Conservation (phyloP, 23 tunicate genomes). For the Halocynthia aurantium region DNA sequence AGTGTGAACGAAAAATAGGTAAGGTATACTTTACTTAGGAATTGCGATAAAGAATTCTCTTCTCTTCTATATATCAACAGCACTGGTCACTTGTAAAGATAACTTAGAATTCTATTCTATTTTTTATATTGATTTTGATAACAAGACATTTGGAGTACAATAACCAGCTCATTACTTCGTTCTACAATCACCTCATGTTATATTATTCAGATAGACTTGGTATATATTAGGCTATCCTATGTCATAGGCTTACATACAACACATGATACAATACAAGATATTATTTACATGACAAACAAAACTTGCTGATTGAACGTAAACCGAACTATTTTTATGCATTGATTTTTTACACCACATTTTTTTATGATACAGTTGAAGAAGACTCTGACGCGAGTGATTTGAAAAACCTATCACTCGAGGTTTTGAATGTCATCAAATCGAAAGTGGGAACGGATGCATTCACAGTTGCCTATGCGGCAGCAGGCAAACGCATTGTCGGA, state of each 20-base stretch:
- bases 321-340: not conserved
- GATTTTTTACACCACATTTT: not conserved
- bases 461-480: slow-evolving; percentile 28
- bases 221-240: too few relatives aligned
- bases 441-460: slow-evolving; percentile 43
- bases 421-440: slow-evolving; percentile 44
- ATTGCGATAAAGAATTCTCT: not conserved
- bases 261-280: not conserved
- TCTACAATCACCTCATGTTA: too few relatives aligned
- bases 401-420: slow-evolving; percentile 40
- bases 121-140: too few relatives aligned
- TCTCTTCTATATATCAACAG: too few relatives aligned
- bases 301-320: not conserved
- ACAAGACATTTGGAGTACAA: too few relatives aligned
- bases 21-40: not conserved
- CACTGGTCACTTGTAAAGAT: too few relatives aligned
- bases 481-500: slow-evolving; percentile 26
- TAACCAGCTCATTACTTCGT: too few relatives aligned
- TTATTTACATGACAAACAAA: not conserved
- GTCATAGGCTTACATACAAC: not conserved
- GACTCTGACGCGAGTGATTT: slow-evolving; percentile 33
- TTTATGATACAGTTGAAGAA: slow-evolving; percentile 10
- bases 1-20: slow-evolving; percentile 18
- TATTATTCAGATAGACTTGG: too few relatives aligned
- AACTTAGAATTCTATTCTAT: too few relatives aligned